These are phyloP conservation scores for Gordius sp. DNA, from an alignment of 2,888 invertebrate species.

Conservation along the genomic window DNA sequence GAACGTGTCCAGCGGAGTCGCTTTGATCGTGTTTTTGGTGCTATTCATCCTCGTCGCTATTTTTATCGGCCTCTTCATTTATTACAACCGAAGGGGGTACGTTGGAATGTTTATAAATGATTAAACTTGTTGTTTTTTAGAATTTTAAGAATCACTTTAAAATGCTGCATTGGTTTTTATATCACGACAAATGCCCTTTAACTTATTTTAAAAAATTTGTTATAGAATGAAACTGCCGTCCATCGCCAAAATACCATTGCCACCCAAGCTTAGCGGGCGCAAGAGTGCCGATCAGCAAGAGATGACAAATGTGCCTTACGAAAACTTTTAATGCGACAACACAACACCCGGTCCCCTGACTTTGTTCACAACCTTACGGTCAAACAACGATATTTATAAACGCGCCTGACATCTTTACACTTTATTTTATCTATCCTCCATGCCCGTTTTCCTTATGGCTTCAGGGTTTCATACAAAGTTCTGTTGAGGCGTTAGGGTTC, in stretches of 20 bases:
- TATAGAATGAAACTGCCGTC: constrained; percentile 8
- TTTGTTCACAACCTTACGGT: too few relatives aligned
- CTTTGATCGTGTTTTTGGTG: constrained; percentile 1
- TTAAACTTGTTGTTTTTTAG: background rate
- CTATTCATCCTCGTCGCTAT: background rate
- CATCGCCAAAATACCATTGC: constrained; percentile 4
- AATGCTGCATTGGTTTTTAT: background rate
- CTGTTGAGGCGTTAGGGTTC: too few relatives aligned
- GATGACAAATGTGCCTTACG: constrained; percentile 12
- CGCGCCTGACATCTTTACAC: too few relatives aligned
- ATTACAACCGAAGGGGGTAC: constrained; percentile 1
- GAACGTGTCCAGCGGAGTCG: background rate
- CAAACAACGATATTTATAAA: too few relatives aligned
- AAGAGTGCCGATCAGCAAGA: background rate
- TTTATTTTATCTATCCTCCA: too few relatives aligned
- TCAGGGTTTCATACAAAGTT: too few relatives aligned
- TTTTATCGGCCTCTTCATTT: background rate
- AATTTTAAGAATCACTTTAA: background rate
- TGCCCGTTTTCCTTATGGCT: too few relatives aligned
- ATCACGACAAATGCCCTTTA: background rate
- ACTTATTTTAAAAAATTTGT: constrained; percentile 1
- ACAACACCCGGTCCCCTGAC: too few relatives aligned
- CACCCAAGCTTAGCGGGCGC: background rate
- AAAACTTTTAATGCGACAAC: constrained; percentile 13
- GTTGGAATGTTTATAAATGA: too few relatives aligned